Evolutionary conservation across 2,888 invertebrate genomes (phyloP), one percentile per base, ranked within the genome.

Genomic region (Ophonus ardosiacus): DNA sequence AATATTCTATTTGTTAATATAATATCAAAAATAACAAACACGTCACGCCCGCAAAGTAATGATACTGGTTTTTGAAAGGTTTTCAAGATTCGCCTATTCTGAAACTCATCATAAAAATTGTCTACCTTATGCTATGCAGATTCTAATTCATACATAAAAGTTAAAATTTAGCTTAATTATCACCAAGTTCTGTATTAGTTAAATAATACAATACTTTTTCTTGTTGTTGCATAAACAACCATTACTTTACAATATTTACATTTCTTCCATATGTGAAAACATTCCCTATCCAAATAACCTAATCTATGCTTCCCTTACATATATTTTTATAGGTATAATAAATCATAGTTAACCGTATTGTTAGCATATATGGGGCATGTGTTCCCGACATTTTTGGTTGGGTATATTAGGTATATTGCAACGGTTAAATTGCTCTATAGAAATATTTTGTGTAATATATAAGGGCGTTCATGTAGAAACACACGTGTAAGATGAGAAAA

Each of bases 381-480:
- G 68, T 68, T 13, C 24, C n/a, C 24, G 68, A 71, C 65, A 65
- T 17, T 18, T 43, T 43, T 74, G 40, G 8, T 8, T 74, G 43
- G 40, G 8, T 18, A 43, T 74, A 43, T 43, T 40, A 43, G 40
- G 71, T 43, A 74, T 74, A 68, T 74, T 74, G 71, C 71, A 74
- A 74, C 71, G 71, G 71, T 74, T 74, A 74, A 74, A 74, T 74
- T 74, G 71, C 40, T 43, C 71, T 74, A 74, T 74, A 74, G 71
- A 74, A 74, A 74, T 74, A 74, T 74, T 74, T 74, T 17, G 17
- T 74, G 15, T 74, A 74, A 74, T 74, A 74, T 74, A 74, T 74
- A 40, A 74, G 71, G 71, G 71, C 71, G 71, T 74, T 18, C 71
- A 74, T 43, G 71, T 18, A 40, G 71, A 74, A 74, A 74, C 10